phyloP scores from a whole-genome alignment of 2,113 vertebrate species.

The Zeus faber region DNA sequence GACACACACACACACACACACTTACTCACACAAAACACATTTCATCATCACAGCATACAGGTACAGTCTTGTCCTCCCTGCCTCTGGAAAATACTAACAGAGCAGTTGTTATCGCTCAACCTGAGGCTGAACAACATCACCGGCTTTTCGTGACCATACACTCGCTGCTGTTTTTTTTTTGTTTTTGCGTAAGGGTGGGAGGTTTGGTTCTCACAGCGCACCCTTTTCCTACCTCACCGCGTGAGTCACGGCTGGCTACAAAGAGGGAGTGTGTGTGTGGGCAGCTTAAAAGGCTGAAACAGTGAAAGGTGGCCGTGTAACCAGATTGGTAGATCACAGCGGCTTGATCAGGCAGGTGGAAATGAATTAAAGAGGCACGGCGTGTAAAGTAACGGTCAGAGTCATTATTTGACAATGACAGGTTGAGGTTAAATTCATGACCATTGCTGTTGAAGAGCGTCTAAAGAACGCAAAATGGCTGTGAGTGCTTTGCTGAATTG shows the following conservation, averaged over 20 bases:
- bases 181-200: background rate
- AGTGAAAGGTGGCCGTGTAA: constrained; percentile 17
- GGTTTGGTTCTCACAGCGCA: constrained; percentile 15
- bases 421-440: no score
- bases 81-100: constrained; percentile 48
- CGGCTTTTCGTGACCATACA: constrained; percentile 33
- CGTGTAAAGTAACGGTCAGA: no score
- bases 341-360: no score
- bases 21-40: constrained; percentile 3
- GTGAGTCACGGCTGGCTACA: constrained; percentile 32
- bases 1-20: background rate
- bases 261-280: constrained; percentile 30
- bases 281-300: constrained; percentile 19
- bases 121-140: constrained; percentile 23
- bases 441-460: no score
- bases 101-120: constrained; percentile 53
- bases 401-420: no score
- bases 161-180: constrained; percentile 28
- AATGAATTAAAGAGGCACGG: no score
- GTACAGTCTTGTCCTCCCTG: constrained; percentile 44
- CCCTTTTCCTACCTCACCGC: constrained; percentile 5
- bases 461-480: no score
- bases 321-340: constrained; percentile 29
- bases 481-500: no score
- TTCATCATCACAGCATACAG: constrained; percentile 48